Evolutionary conservation across 2,888 invertebrate species (phyloP).

Genomic region (Ophion ventricosus): DNA sequence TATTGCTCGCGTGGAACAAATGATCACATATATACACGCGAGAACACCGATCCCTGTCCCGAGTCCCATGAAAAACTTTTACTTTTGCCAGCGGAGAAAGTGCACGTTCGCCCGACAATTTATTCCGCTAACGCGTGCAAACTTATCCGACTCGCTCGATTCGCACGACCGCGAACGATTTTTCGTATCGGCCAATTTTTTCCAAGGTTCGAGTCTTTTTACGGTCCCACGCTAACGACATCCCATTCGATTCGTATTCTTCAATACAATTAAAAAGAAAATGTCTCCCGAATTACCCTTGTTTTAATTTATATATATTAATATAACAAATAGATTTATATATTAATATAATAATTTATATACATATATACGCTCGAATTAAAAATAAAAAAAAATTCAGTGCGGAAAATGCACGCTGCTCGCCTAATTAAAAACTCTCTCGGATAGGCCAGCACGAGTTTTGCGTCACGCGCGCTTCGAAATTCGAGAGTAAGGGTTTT

Average conservation of each 20-base stretch:
- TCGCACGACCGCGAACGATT: conserved; percentile 6
- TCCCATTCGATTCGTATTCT: neutral
- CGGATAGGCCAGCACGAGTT: too few species aligned
- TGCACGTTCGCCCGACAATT: conserved; percentile 70
- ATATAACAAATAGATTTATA: too few species aligned
- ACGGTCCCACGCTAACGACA: neutral
- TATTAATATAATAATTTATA: too few species aligned
- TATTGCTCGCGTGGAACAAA: conserved; percentile 24
- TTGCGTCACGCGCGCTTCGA: too few species aligned
- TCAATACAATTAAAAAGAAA: neutral
- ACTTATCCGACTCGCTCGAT: conserved; percentile 10
- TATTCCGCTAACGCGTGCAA: conserved; percentile 65
- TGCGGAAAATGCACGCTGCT: too few species aligned
- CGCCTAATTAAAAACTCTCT: too few species aligned
- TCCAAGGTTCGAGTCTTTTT: neutral
- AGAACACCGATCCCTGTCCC: conserved; percentile 24
- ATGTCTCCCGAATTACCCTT: neutral
- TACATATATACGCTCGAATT: too few species aligned
- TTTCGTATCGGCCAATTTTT: neutral
- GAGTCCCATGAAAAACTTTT: conserved; percentile 74
- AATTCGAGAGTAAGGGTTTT: too few species aligned
- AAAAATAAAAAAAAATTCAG: too few species aligned
- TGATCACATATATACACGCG: conserved; percentile 5
- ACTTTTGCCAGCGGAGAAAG: conserved; percentile 80
- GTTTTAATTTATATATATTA: neutral